Evolutionary conservation across 2,797 vertebrate species (phyloP), one percentile per base, ranked within the genome.

Genomic region (Coreius guichenoti): DNA sequence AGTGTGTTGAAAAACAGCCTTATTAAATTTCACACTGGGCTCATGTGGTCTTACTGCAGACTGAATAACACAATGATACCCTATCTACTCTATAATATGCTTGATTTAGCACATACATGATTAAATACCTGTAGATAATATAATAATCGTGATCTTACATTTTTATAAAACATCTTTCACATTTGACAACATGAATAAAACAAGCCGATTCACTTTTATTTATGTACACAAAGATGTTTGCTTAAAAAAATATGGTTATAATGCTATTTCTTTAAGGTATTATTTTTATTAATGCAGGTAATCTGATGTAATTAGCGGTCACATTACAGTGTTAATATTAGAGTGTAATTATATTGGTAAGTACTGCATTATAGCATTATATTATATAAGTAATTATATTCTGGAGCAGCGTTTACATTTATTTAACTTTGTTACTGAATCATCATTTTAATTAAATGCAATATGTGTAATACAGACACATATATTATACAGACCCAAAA

Each of bases 1-100:
- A 45, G 56, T 82, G 51, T 82, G 36, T 65, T 85, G 83, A 85
- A 78, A 73, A 79, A 82, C 70, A 47, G 47, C 58, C 23, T 82
- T 85, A 81, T 73, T 72, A 43, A 81, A 82, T 73, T 67, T 82
- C 29, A 82, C 36, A 79, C 47, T 73, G 56, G 67, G 56, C 51
- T 73, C 45, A 72, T 12, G 29, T 39, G 31, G 79, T 85, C 67
- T 82, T 70, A 72, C 72, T 43, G 26, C 31, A 65, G 79, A 78
- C 36, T 76, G 23, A 33, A 72, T 58, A n/a, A 26, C n/a, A 63
- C 43, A 81, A 58, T 17, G 13, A 77, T 49, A 36, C 4, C 26
- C 16, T 33, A 45, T 83, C 47, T 68, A 43, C 29, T 68, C 31
- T 67, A 67, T 51, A 51, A 17, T 63, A 16, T 47, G 19, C 19